phyloP scores from a whole-genome alignment of 2,888 invertebrate genomes.

The Ptychoptera contaminata region DNA sequence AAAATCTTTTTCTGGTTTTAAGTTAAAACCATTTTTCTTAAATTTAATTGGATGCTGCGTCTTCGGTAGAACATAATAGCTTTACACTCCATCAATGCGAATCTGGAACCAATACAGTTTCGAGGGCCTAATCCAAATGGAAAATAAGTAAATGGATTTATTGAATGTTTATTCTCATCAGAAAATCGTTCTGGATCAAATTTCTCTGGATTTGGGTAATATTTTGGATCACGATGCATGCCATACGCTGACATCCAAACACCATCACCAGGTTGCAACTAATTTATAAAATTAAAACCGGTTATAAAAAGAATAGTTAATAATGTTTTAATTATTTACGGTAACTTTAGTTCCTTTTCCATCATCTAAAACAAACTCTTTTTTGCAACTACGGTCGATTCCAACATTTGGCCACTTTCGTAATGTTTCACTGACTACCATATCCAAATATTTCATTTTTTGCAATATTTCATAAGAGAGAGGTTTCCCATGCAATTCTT shows the following conservation, averaged over 20 bases:
- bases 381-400: not conserved
- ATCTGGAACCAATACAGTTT: slow-evolving; percentile 5
- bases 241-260: not conserved
- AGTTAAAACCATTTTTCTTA: not conserved
- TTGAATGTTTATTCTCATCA: slow-evolving; percentile 30
- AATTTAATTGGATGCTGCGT: not conserved
- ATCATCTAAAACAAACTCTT: slow-evolving; percentile 23
- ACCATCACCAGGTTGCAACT: not conserved
- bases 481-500: slow-evolving; percentile 28
- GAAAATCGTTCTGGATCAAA: slow-evolving; percentile 36
- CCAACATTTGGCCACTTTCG: not conserved
- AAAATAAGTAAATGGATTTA: slow-evolving; percentile 24
- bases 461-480: slow-evolving; percentile 38
- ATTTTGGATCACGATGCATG: slow-evolving; percentile 21
- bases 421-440: slow-evolving; percentile 25
- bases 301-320: no score
- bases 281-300: no score
- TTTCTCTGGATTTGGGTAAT: slow-evolving; percentile 31
- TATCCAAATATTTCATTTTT: slow-evolving; percentile 43
- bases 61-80: not conserved
- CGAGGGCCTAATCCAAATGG: slow-evolving; percentile 34
- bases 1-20: not conserved
- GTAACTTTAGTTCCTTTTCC: not conserved
- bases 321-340: not conserved
- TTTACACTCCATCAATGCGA: slow-evolving; percentile 5